Evolutionary conservation across 2,888 invertebrate genomes (phyloP), one percentile per base, ranked within the genome.

Genomic region (Melinaea menophilus): DNA sequence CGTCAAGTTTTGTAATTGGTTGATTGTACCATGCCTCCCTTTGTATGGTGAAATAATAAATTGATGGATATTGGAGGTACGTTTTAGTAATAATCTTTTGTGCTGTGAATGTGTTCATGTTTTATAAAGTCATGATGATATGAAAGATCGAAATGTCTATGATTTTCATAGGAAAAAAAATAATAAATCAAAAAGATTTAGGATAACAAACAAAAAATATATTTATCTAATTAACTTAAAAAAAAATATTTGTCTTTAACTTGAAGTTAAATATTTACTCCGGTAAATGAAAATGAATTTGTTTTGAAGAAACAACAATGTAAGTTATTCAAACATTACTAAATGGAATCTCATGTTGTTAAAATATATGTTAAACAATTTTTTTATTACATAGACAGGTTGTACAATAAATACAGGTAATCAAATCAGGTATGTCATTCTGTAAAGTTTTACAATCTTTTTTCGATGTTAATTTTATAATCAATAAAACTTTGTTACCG

Each of bases 1-100:
- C 75, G 78, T 79, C 75, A 80, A 69, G 67, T 68, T 71, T 69
- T 69, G 71, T 70, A 71, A 71, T 74, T 71, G 73, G 73, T 74
- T 73, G 74, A 74, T 72, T 73, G 74, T 63, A 63, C 71, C 68
- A 62, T 64, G 69, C 68, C 64, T 64, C 62, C 66, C 64, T 65
- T 56, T 67, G 64, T 58, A 56, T 56, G 59, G 70, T 69, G 72
- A 72, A 70, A 73, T 72, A 70, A 69, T 67, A 61, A 63, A 66
- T 69, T 68, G 71, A 61, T 60, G 61, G 64, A 65, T 63, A 55
- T 65, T 63, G 63, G 65, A 59, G 62, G 55, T 65, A 58, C 41
- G 56, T 59, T 60, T 34, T 54, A 56, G 54, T 54, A 57, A 56
- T 47, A 60, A 45, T 7, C 37, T 59, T 41, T 35, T 11, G 7